These are phyloP conservation scores for Myopa tessellatipennis DNA, from an alignment of 2,888 invertebrate genomes.

Conservation along the genomic window DNA sequence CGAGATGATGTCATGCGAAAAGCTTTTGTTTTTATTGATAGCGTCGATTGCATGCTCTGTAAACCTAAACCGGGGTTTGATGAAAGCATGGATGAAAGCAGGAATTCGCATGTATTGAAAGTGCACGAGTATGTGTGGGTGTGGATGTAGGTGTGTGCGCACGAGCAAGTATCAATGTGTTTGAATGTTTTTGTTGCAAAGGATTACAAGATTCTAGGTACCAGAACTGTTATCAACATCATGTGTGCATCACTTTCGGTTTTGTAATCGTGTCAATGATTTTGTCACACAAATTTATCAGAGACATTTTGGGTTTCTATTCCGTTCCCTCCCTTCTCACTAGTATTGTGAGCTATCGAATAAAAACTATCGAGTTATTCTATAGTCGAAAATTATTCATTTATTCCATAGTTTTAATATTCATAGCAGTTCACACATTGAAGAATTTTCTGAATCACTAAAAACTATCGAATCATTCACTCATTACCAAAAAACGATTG, in stretches of 20 bases:
- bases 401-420: no score
- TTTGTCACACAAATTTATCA: background rate
- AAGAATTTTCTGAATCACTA: no score
- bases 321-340: no score
- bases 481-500: no score
- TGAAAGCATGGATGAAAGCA: no score
- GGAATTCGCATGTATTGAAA: background rate
- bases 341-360: no score
- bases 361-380: no score
- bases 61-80: background rate
- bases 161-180: background rate
- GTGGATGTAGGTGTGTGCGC: background rate
- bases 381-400: no score
- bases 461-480: no score
- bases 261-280: background rate
- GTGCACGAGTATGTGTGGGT: background rate
- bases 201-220: background rate
- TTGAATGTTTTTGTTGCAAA: background rate
- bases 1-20: slow-evolving; percentile 29
- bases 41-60: background rate
- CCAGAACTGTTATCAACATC: background rate
- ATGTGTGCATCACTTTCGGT: background rate
- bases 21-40: slow-evolving; percentile 17
- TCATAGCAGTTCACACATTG: no score
- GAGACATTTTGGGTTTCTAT: no score